Evolutionary conservation across 2,113 vertebrate genomes (phyloP).

Genomic region (Holacanthus passer): DNA sequence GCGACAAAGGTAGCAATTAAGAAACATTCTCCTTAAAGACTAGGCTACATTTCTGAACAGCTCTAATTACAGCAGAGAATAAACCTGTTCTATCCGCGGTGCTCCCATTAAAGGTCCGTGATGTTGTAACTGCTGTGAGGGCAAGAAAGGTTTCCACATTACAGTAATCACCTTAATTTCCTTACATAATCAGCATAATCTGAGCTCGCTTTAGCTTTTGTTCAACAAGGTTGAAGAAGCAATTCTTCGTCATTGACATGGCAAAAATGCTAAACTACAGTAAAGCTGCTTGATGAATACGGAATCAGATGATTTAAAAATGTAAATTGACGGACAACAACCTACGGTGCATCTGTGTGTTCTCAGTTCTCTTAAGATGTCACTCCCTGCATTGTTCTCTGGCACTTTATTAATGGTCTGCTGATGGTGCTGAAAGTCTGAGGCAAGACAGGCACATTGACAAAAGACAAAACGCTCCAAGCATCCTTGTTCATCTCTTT

Average conservation of each 20-base stretch:
- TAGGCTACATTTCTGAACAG: conserved; percentile 61
- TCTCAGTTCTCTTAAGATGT: neutral
- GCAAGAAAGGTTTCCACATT: conserved; percentile 58
- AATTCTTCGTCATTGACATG: conserved; percentile 20
- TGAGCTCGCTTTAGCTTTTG: conserved; percentile 31
- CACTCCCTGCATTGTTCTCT: conserved; percentile 42
- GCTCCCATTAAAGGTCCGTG: conserved; percentile 57
- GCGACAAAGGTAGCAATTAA: conserved; percentile 77
- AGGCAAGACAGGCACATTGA: conserved; percentile 27
- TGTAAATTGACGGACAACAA: conserved; percentile 7
- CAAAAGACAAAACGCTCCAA: conserved; percentile 53
- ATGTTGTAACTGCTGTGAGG: conserved; percentile 45
- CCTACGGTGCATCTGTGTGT: neutral
- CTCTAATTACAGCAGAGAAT: conserved; percentile 72
- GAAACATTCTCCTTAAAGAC: conserved; percentile 68
- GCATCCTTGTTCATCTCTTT: conserved; percentile 59
- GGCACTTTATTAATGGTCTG: conserved; percentile 55
- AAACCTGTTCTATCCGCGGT: conserved; percentile 60
- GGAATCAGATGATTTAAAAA: conserved; percentile 1
- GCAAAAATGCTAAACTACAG: neutral
- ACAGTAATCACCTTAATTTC: conserved; percentile 62
- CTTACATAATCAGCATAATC: conserved; percentile 59
- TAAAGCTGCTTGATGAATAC: conserved; percentile 3
- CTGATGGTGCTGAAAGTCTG: conserved; percentile 47
- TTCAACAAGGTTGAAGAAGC: conserved; percentile 21